Percentiles rank a stretch among this genome's conserved stretches.
These are phyloP conservation scores for Pteria penguin DNA, from an alignment of 2,888 invertebrate genomes.

Conservation along the genomic window DNA sequence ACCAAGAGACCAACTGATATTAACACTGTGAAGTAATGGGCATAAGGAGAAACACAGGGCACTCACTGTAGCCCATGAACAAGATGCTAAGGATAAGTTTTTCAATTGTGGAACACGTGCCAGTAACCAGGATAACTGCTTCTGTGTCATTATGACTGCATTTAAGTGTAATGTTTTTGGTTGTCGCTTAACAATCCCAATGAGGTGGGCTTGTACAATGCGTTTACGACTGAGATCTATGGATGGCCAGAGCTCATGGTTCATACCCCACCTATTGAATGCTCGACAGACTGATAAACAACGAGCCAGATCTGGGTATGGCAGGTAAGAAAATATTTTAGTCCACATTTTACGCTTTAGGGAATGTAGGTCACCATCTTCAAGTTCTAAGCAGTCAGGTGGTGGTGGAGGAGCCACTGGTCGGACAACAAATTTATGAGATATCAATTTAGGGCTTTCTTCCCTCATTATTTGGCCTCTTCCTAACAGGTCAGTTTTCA, in stretches of 20 bases:
- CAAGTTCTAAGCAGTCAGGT: conserved; percentile 63
- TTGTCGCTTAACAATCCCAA: conserved; percentile 93
- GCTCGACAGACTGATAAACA: conserved; percentile 89
- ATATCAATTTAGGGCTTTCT: conserved; percentile 22
- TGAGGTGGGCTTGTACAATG: conserved; percentile 87
- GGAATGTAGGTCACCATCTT: conserved; percentile 63
- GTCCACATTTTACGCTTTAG: conserved; percentile 78
- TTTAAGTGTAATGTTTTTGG: conserved; percentile 91
- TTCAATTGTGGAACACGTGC: conserved; percentile 91
- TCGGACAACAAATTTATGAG: conserved; percentile 70
- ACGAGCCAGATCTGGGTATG: conserved; percentile 83
- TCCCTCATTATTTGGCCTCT: background rate
- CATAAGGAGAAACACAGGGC: conserved; percentile 91
- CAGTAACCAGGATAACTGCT: conserved; percentile 95
- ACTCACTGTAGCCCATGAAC: conserved; percentile 87
- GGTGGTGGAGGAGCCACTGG: conserved; percentile 74
- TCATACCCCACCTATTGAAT: conserved; percentile 92
- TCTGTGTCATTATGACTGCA: conserved; percentile 92
- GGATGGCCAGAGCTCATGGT: conserved; percentile 90
- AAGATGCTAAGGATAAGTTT: conserved; percentile 87
- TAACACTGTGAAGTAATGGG: conserved; percentile 87
- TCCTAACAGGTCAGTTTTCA: background rate
- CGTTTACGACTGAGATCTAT: conserved; percentile 87
- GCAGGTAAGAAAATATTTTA: conserved; percentile 80
- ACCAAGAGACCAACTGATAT: conserved; percentile 92